phyloP scores from a whole-genome alignment of 2,797 vertebrate species.

The Scolopax bukidnonensis region DNA sequence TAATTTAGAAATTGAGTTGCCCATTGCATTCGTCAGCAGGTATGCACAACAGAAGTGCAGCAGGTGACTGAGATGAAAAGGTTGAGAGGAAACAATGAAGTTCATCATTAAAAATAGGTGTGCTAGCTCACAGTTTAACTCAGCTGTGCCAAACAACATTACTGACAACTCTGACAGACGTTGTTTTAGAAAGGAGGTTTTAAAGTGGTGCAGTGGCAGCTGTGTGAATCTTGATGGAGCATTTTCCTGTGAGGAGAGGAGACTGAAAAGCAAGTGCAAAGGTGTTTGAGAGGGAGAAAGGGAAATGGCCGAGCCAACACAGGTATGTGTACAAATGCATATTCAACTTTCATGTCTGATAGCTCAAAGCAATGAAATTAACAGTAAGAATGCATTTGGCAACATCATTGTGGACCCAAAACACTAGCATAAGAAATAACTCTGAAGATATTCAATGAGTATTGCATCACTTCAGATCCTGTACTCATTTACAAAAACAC shows the following conservation, averaged over 20 bases:
- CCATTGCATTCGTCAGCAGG: background rate
- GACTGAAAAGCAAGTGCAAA: background rate
- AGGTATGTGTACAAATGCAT: background rate
- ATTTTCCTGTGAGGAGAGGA: background rate
- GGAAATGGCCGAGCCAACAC: background rate
- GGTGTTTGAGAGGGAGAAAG: background rate
- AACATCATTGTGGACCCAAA: background rate
- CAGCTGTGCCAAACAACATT: background rate
- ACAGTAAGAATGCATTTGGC: background rate
- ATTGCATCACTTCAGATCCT: background rate
- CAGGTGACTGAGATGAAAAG: background rate
- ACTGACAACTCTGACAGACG: background rate
- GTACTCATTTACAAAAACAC: background rate
- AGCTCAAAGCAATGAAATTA: background rate
- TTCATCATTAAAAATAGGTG: background rate
- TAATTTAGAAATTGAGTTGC: background rate
- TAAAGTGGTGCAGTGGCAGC: background rate
- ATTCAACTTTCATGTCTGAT: background rate
- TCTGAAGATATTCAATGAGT: background rate
- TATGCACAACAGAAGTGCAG: background rate
- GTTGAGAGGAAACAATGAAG: background rate
- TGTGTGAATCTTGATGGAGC: background rate
- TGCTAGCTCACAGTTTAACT: background rate
- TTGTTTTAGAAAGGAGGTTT: background rate
- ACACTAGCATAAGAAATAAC: background rate